These are phyloP conservation scores for Eclectus roratus DNA, from an alignment of 2,113 vertebrate genomes.

Conservation along the genomic window DNA sequence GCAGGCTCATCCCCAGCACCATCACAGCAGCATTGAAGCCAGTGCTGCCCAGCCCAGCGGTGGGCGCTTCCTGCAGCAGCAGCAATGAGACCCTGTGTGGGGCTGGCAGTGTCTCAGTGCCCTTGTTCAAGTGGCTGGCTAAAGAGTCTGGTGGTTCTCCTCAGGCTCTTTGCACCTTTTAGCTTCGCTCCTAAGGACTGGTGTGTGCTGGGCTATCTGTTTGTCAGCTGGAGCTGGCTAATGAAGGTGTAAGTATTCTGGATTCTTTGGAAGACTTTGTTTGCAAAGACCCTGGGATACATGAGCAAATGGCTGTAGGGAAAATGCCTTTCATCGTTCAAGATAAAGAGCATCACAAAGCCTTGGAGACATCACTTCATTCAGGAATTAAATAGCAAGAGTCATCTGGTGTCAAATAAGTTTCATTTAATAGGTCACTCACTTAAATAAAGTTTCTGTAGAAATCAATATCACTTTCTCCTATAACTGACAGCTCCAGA, in stretches of 20 bases:
- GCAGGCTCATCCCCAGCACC: background rate
- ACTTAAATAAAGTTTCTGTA: conserved; percentile 60
- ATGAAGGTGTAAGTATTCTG: background rate
- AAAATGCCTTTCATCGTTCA: conserved; percentile 47
- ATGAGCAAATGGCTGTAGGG: background rate
- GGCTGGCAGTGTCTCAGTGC: background rate
- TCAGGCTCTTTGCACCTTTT: background rate
- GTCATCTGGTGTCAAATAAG: conserved; percentile 53
- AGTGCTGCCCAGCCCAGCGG: rapidly evolving
- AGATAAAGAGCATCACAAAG: conserved; percentile 29
- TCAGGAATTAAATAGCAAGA: conserved; percentile 56
- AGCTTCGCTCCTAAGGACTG: background rate
- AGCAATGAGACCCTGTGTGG: background rate
- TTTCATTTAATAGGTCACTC: conserved; percentile 64
- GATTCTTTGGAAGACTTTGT: background rate
- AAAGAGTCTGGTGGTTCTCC: background rate
- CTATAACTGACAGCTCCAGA: conserved; percentile 55
- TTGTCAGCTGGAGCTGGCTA: background rate
- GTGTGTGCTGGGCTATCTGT: background rate
- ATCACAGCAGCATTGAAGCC: background rate
- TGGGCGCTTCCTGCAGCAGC: background rate
- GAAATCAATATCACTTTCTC: conserved; percentile 69
- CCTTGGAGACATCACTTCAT: conserved; percentile 51
- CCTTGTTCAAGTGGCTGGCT: background rate
- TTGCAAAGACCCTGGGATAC: background rate